Conservation (phyloP, 2,888 invertebrate genomes). For the Scaptomyza reducta region DNA sequence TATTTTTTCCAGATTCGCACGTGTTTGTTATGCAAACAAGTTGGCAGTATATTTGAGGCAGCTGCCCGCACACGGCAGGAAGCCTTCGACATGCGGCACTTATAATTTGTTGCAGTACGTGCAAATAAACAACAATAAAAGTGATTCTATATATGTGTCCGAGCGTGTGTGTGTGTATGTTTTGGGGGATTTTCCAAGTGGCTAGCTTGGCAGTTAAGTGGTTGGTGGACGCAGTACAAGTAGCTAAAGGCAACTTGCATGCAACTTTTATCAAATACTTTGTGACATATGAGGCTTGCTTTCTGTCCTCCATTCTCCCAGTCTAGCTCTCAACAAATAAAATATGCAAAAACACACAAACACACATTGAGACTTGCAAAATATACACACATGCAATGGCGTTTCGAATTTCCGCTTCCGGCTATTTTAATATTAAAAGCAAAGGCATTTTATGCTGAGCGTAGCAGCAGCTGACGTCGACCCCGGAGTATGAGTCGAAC, state of each 20-base stretch:
- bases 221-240: slow-evolving; percentile 47
- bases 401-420: slow-evolving; percentile 80
- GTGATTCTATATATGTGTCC: slow-evolving; percentile 17
- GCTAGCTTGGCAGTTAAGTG: slow-evolving; percentile 17
- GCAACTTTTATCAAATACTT: slow-evolving; percentile 75
- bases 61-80: slow-evolving; percentile 45
- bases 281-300: slow-evolving; percentile 64
- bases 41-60: slow-evolving; percentile 39
- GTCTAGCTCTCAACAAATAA: slow-evolving; percentile 46
- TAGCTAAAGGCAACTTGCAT: slow-evolving; percentile 56
- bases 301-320: background rate
- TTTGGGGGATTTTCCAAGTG: slow-evolving; percentile 17
- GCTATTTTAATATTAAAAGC: slow-evolving; percentile 78
- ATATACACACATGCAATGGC: slow-evolving; percentile 61
- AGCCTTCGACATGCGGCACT: slow-evolving; percentile 73
- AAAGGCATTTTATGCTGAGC: slow-evolving; percentile 76
- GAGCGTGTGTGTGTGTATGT: slow-evolving; percentile 5
- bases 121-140: slow-evolving; percentile 67
- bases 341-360: slow-evolving; percentile 59
- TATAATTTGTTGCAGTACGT: slow-evolving; percentile 72
- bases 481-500: slow-evolving; percentile 10
- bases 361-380: slow-evolving; percentile 14
- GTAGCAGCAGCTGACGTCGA: slow-evolving; percentile 54
- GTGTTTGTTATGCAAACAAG: slow-evolving; percentile 78
- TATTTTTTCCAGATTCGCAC: slow-evolving; percentile 36